Conservation (phyloP, 2,113 vertebrate genomes). For the Entelurus aequoreus region DNA sequence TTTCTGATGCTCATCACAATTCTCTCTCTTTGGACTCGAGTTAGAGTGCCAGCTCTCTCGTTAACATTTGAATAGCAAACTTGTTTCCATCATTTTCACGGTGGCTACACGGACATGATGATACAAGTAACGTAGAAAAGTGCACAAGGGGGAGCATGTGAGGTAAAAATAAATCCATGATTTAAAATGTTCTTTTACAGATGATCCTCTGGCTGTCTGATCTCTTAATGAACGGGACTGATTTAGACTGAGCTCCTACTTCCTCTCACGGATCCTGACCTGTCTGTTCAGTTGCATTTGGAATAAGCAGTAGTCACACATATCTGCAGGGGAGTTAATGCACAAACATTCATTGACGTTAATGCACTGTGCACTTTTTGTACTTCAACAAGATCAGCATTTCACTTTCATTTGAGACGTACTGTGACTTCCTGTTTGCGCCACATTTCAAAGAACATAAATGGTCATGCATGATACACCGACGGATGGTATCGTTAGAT, state of each 20-base stretch:
- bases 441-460: no score
- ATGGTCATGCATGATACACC: background rate
- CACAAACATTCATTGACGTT: no score
- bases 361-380: background rate
- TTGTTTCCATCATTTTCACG: no score
- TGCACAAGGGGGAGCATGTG: constrained; percentile 6
- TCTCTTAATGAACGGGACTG: constrained; percentile 52
- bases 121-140: background rate
- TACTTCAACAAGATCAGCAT: no score
- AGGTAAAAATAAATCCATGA: constrained; percentile 33
- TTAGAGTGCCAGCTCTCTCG: no score
- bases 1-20: no score
- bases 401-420: no score
- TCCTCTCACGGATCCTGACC: constrained; percentile 26
- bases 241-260: constrained; percentile 41
- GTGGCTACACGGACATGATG: background rate
- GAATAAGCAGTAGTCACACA: background rate
- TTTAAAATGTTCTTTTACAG: constrained; percentile 50
- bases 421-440: no score
- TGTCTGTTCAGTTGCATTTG: constrained; percentile 25
- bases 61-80: no score
- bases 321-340: background rate
- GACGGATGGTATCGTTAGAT: no score
- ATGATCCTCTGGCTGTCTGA: constrained; percentile 53
- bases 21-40: no score